Evolutionary conservation across 2,113 vertebrate genomes (phyloP), one percentile per base, ranked within the genome.

Genomic region (Hydrolagus affinis): DNA sequence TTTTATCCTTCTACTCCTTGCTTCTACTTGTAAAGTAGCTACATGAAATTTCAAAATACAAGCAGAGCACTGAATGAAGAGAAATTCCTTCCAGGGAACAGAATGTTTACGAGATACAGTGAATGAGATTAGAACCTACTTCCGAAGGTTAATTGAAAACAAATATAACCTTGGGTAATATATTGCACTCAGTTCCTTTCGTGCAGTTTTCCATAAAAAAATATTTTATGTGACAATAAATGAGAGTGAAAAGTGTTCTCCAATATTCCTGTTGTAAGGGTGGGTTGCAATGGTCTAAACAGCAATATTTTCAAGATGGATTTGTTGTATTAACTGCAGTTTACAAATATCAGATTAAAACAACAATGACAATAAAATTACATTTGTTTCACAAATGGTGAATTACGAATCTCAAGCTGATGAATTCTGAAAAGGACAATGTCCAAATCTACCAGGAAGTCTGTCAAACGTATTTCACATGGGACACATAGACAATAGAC

Each of bases 61-160:
- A 8, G 21, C 17, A 21, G 2, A 75, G 17, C 21, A 75, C 8
- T 11, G 1, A 75, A 11, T 32, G 21, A 56, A 19, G 73, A 56
- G 73, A 69, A 21, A 56, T 19, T 21, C 28, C 32, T 21, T 28
- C 19, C 2, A 21, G 7, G 73, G 17, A 56, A 75, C 44, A 44
- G 44, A 44, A 44, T 44, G 44, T 44, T 44, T 44, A 44, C 44
- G 6, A 44, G 44, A 44, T 44, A 44, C 6, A 44, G 44, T 44
- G 2, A 44, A 44, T 3, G 44, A 44, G 44, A 44, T 44, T 75
- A 75, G 30, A 74, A 44, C 23, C 14, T 75, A 75, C 21, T 10
- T 75, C 73, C 15, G 30, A n/a, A 32, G 19, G 72, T 74, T 74
- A 74, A 74, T 17, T 44, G 21, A 75, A 75, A 56, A 75, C 72